phyloP scores from a whole-genome alignment of 2,888 invertebrate species.

The Notodonta ziczac region DNA sequence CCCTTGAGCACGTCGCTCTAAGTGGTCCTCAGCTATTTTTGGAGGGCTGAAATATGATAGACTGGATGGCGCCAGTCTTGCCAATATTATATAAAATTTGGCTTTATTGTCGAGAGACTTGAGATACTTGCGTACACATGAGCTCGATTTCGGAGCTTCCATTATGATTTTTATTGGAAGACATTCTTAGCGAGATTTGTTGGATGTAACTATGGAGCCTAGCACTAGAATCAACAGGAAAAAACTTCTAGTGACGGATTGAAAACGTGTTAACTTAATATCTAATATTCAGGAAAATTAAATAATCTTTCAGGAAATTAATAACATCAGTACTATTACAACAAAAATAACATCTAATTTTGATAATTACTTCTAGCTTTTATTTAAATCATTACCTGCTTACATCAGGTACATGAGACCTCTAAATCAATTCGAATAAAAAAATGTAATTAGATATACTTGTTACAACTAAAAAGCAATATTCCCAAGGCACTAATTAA shows the following conservation, averaged over 20 bases:
- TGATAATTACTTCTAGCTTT: too few species aligned
- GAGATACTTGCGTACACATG: neutral
- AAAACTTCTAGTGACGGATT: too few species aligned
- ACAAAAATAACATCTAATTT: too few species aligned
- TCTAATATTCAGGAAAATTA: too few species aligned
- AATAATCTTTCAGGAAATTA: too few species aligned
- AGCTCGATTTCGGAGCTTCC: neutral
- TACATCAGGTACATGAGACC: too few species aligned
- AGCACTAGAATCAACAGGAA: too few species aligned
- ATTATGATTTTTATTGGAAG: neutral
- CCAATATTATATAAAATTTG: neutral
- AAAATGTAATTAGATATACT: too few species aligned
- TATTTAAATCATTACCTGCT: too few species aligned
- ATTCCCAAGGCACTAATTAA: neutral
- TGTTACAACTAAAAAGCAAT: neutral
- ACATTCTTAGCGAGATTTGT: neutral
- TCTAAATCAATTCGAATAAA: too few species aligned
- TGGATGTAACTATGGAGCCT: neutral
- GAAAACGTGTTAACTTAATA: too few species aligned
- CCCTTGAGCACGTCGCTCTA: constrained; percentile 46
- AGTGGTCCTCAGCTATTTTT: constrained; percentile 33
- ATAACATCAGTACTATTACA: too few species aligned
- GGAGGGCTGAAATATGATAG: constrained; percentile 22
- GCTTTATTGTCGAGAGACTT: neutral
- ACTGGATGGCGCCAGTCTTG: constrained; percentile 21